Percentiles rank a stretch among this genome's conserved stretches.
These are phyloP conservation scores for Drosophila burlai DNA, from an alignment of 1,140 invertebrate genomes.

Conservation along the genomic window DNA sequence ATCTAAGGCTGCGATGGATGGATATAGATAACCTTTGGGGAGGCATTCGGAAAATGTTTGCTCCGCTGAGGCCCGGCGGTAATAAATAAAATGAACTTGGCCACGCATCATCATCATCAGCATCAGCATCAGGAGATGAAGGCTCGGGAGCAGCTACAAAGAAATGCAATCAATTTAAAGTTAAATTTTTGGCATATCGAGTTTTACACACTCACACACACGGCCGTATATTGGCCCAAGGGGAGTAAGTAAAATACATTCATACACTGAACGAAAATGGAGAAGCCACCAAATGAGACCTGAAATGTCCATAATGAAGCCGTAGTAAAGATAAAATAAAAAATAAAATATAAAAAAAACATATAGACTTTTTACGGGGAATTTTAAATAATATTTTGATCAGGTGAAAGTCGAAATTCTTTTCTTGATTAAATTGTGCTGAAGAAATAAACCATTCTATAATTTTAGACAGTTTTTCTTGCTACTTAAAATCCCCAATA, in stretches of 20 bases:
- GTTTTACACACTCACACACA: conserved; percentile 45
- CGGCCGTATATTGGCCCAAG: conserved; percentile 39
- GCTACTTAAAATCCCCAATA: neutral
- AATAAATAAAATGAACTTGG: conserved; percentile 72
- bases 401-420: too few relatives aligned
- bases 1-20: neutral
- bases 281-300: neutral
- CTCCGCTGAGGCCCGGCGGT: conserved; percentile 58
- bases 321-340: too few relatives aligned
- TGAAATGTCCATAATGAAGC: too few relatives aligned
- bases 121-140: conserved; percentile 16
- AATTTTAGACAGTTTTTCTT: too few relatives aligned
- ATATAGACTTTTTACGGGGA: too few relatives aligned
- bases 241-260: conserved; percentile 28
- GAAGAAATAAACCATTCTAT: too few relatives aligned
- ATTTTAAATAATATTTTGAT: too few relatives aligned
- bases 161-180: conserved; percentile 68
- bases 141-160: conserved; percentile 53
- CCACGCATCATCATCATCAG: conserved; percentile 48
- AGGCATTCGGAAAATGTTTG: conserved; percentile 70
- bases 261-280: neutral
- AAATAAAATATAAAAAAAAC: too few relatives aligned
- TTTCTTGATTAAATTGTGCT: too few relatives aligned
- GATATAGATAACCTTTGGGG: conserved; percentile 35
- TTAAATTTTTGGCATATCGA: conserved; percentile 66